Percentiles rank a stretch among this genome's conserved stretches.
phyloP scores from a whole-genome alignment of 1,140 invertebrate species.

The Metopolophium dirhodum region DNA sequence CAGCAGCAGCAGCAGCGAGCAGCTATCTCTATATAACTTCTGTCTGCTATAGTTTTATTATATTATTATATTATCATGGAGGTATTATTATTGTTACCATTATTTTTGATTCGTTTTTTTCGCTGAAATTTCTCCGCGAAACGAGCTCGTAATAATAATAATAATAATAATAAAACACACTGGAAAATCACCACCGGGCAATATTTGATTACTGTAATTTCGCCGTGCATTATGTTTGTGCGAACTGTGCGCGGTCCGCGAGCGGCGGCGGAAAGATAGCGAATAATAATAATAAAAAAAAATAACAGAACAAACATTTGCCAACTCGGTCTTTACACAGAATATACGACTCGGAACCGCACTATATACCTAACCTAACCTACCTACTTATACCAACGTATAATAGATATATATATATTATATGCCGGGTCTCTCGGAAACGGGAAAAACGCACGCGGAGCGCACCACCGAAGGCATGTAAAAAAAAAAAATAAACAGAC shows the following conservation, averaged over 20 bases:
- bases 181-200: slow-evolving; percentile 12
- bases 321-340: background rate
- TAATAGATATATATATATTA: background rate
- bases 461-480: background rate
- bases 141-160: background rate
- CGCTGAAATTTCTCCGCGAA: background rate
- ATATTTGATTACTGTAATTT: slow-evolving; percentile 42
- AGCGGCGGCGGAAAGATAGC: background rate
- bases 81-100: slow-evolving; percentile 6
- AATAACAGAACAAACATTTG: slow-evolving; percentile 15
- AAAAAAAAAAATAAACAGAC: background rate
- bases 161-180: background rate
- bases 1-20: background rate
- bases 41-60: no score
- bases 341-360: background rate
- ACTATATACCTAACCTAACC: background rate
- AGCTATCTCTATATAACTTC: background rate
- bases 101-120: background rate
- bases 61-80: background rate
- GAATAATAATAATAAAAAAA: slow-evolving; percentile 1
- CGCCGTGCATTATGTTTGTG: background rate
- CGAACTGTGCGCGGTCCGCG: background rate
- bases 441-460: slow-evolving; percentile 7
- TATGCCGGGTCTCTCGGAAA: background rate
- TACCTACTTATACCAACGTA: no score